phyloP scores from a whole-genome alignment of 2,888 invertebrate genomes.

The Drosophila monieri region DNA sequence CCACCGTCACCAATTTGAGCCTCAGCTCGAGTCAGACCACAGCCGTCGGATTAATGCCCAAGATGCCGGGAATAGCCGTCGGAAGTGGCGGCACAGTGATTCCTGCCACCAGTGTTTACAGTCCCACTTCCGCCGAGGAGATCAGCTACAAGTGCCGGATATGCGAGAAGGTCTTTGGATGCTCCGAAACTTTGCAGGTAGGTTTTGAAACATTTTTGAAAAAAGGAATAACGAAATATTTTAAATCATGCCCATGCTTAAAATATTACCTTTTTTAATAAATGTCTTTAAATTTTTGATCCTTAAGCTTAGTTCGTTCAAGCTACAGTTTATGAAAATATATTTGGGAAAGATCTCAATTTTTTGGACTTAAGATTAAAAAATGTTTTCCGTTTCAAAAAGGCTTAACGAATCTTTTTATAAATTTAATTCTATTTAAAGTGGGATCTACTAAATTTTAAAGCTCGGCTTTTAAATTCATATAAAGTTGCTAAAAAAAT shows the following conservation, averaged over 20 bases:
- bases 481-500: too few species aligned
- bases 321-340: too few species aligned
- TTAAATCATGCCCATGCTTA: background rate
- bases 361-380: too few species aligned
- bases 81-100: constrained; percentile 13
- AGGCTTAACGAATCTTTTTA: too few species aligned
- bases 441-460: too few species aligned
- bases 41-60: constrained; percentile 25
- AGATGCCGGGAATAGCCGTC: constrained; percentile 17
- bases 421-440: too few species aligned
- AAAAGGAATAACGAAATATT: background rate
- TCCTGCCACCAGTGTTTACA: constrained; percentile 4
- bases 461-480: too few species aligned
- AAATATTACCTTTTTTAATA: too few species aligned
- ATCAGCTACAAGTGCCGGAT: constrained; percentile 83
- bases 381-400: too few species aligned
- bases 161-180: constrained; percentile 84
- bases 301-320: too few species aligned
- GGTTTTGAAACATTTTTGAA: constrained; percentile 39
- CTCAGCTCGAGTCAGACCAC: constrained; percentile 46
- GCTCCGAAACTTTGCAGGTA: constrained; percentile 83
- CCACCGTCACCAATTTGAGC: constrained; percentile 73
- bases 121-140: constrained; percentile 67
- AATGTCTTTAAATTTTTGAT: too few species aligned
- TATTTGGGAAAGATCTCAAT: too few species aligned